Base-by-base conservation (phyloP, 1,140 invertebrate genomes). In the Drosophila athabasca region DNA sequence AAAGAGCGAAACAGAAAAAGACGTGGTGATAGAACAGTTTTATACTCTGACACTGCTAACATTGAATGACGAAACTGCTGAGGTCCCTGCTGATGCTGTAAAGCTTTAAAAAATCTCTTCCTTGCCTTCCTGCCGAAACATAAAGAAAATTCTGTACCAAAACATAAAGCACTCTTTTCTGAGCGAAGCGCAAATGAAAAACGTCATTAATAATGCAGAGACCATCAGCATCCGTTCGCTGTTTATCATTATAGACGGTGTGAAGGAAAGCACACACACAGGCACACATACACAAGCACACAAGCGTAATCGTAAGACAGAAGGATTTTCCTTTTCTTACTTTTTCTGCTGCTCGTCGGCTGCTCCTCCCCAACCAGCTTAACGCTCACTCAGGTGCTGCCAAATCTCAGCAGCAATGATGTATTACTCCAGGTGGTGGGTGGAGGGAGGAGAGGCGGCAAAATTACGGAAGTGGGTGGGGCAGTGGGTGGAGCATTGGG, bases 171-270 rank as follows among this genome's bases (percentile, higher is more conserved):
- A 19, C 66, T 69, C 26, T 68, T 62, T 68, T 3, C 76, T 60
- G 71, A 68, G 71, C 78, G 73, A 62, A 69, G 66, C 71, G 78
- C 79, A 79, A 88, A 88, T 88, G 83, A 88, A 88, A 89, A 84
- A 76, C 84, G 83, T 59, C 83, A 88, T 88, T 88, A 88, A 88
- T 88, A 88, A 88, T 88, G 83, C 81, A 82, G 64, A 70, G 66
- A 89, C 72, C 84, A 88, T 76, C 68, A 88, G 73, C 83, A 83
- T 88, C 83, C 84, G 84, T 73, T 77, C 67, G 62, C 67, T 83
- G 83, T 79, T 83, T 88, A 88, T 88, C 83, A 88, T 88, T 83
- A 79, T 77, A 57, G 64, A 69, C 53, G 64, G 71, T 64, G 70
- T 58, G 53, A 57, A 58, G 70, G 52, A 75, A 46, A 60, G 61